A percentile compares a stretch with the other conserved stretches of the same genome.
Evolutionary conservation across 2,888 invertebrate species (phyloP).

Genomic region (Antheraea yamamai): DNA sequence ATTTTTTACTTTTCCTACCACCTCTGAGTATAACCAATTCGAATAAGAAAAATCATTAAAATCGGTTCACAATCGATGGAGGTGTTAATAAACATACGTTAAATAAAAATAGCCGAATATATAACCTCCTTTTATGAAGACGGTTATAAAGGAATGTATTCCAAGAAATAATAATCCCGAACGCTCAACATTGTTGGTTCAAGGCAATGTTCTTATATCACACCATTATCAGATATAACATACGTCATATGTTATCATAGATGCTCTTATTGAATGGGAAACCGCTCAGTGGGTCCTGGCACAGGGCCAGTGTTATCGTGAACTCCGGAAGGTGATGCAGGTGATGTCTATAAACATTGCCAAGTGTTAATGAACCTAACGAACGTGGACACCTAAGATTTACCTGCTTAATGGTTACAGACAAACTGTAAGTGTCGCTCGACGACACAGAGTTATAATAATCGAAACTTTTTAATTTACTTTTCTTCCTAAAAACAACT

Average conservation of each 20-base stretch:
- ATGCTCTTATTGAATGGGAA: slow-evolving; percentile 9
- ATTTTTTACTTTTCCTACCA: no score
- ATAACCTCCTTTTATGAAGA: no score
- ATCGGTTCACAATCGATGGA: no score
- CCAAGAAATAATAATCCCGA: background rate
- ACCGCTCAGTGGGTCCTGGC: slow-evolving; percentile 25
- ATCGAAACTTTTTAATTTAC: background rate
- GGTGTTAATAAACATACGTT: no score
- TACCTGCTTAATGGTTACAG: background rate
- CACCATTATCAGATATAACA: slow-evolving; percentile 1
- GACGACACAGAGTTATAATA: background rate
- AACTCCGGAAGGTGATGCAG: slow-evolving; percentile 54
- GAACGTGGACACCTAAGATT: slow-evolving; percentile 32
- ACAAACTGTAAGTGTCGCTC: background rate
- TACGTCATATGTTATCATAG: slow-evolving; percentile 5
- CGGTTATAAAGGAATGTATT: no score
- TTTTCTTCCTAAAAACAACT: background rate
- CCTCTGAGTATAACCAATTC: no score
- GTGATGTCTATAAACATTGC: slow-evolving; percentile 56
- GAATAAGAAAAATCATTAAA: no score
- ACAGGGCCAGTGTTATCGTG: slow-evolving; percentile 27
- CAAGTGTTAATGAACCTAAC: slow-evolving; percentile 77
- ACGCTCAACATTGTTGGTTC: background rate
- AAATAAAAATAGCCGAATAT: no score
- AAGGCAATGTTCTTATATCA: background rate